Conservation (phyloP, 1,140 invertebrate genomes). For the Agrilus planipennis region DNA sequence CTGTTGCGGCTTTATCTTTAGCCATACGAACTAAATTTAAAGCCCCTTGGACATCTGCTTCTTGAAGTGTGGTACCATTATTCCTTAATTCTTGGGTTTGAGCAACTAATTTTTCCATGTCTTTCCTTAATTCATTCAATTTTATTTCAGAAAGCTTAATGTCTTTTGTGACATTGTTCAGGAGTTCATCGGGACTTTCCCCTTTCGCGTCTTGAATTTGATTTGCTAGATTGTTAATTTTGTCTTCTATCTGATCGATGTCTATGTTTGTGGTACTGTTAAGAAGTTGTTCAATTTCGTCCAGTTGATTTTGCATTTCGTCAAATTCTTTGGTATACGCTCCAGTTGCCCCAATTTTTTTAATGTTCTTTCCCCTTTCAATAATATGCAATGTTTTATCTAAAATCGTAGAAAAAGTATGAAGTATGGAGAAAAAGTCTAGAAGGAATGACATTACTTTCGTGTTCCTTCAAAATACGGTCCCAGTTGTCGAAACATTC, state of each 20-base stretch:
- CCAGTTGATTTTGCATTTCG: slow-evolving; percentile 73
- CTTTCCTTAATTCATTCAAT: slow-evolving; percentile 59
- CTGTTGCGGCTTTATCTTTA: slow-evolving; percentile 56
- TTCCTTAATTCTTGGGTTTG: slow-evolving; percentile 63
- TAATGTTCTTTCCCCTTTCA: slow-evolving; percentile 77
- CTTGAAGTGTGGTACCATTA: slow-evolving; percentile 83
- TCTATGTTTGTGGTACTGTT: slow-evolving; percentile 47
- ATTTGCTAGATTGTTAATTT: slow-evolving; percentile 35
- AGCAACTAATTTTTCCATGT: slow-evolving; percentile 58
- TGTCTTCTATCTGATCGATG: slow-evolving; percentile 34
- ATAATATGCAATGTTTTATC: slow-evolving; percentile 64
- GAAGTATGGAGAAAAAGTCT: not conserved
- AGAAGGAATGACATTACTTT: slow-evolving; percentile 23
- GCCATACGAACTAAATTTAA: slow-evolving; percentile 74
- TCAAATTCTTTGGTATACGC: slow-evolving; percentile 91
- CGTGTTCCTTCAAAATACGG: slow-evolving; percentile 57
- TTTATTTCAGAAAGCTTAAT: slow-evolving; percentile 68
- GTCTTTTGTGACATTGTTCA: slow-evolving; percentile 57
- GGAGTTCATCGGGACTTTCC: slow-evolving; percentile 46
- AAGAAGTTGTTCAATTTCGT: slow-evolving; percentile 66
- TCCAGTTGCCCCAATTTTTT: slow-evolving; percentile 83
- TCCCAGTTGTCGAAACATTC: slow-evolving; percentile 99
- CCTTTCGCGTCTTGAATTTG: slow-evolving; percentile 37
- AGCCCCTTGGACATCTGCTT: slow-evolving; percentile 90
- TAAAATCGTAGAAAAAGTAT: slow-evolving; percentile 28